These are phyloP conservation scores for Ophiodon elongatus DNA, from an alignment of 2,113 vertebrate genomes.

Conservation along the genomic window DNA sequence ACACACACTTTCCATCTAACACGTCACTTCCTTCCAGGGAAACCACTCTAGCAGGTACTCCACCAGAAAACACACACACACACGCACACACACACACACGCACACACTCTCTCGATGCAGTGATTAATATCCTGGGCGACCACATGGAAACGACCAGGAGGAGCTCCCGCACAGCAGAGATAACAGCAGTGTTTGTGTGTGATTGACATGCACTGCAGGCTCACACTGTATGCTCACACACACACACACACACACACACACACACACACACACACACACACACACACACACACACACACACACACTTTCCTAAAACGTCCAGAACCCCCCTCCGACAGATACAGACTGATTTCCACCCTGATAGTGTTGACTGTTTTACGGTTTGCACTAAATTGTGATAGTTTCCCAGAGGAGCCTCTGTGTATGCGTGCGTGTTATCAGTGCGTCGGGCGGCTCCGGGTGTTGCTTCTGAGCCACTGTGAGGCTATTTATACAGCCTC, in stretches of 20 bases:
- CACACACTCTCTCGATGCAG: constrained; percentile 48
- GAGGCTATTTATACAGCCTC: constrained; percentile 61
- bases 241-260: neutral
- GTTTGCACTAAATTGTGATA: constrained; percentile 56
- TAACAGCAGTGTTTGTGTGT: constrained; percentile 52
- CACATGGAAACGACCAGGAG: constrained; percentile 65
- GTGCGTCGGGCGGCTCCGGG: constrained; percentile 62
- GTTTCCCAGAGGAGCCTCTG: constrained; percentile 52
- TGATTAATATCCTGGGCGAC: constrained; percentile 74
- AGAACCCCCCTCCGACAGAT: constrained; percentile 13
- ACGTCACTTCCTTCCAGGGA: constrained; percentile 57
- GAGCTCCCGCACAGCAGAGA: constrained; percentile 63
- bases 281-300: constrained; percentile 12
- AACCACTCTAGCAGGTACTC: constrained; percentile 50
- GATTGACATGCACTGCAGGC: neutral
- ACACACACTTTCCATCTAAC: constrained; percentile 35
- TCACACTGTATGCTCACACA: neutral
- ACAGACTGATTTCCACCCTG: constrained; percentile 51
- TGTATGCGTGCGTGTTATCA: constrained; percentile 51
- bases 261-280: too few relatives aligned
- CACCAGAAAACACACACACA: constrained; percentile 29
- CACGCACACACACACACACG: constrained; percentile 35
- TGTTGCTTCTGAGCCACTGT: constrained; percentile 55
- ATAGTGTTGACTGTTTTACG: constrained; percentile 69
- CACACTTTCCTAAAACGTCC: constrained; percentile 35